phyloP scores from a whole-genome alignment of 2,113 vertebrate species.

The Halcyon senegalensis region DNA sequence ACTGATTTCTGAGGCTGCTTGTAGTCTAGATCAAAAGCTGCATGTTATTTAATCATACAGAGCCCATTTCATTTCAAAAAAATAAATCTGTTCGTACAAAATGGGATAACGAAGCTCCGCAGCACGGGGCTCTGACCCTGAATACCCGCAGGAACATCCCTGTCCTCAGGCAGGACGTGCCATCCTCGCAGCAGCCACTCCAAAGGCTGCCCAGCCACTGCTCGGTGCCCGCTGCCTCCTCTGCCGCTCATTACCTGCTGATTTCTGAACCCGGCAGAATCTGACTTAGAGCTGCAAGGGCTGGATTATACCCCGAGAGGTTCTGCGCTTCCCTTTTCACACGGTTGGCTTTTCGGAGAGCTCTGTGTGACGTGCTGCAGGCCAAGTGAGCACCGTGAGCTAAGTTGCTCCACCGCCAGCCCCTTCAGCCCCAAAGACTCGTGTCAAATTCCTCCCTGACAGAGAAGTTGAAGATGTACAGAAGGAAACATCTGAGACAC shows the following conservation, averaged over 20 bases:
- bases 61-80: not conserved
- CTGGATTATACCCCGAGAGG: not conserved
- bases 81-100: not conserved
- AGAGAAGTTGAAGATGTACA: not conserved
- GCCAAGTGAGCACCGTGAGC: not conserved
- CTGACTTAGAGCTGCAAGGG: not conserved
- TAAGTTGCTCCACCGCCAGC: not conserved
- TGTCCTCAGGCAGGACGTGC: not conserved
- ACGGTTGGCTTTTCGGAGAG: not conserved
- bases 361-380: not conserved
- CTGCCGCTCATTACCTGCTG: not conserved
- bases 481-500: not conserved
- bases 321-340: not conserved
- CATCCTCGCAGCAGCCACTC: fast-evolving
- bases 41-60: not conserved
- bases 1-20: conserved; percentile 2
- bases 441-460: not conserved
- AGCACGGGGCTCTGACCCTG: fast-evolving
- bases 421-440: not conserved
- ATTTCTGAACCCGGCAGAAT: not conserved
- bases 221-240: not conserved
- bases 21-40: conserved; percentile 29
- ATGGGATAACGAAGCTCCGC: not conserved
- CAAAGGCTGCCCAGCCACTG: not conserved
- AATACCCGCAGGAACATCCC: not conserved